Evolutionary conservation across 2,113 vertebrate species (phyloP).

Genomic region (Rhea pennata): DNA sequence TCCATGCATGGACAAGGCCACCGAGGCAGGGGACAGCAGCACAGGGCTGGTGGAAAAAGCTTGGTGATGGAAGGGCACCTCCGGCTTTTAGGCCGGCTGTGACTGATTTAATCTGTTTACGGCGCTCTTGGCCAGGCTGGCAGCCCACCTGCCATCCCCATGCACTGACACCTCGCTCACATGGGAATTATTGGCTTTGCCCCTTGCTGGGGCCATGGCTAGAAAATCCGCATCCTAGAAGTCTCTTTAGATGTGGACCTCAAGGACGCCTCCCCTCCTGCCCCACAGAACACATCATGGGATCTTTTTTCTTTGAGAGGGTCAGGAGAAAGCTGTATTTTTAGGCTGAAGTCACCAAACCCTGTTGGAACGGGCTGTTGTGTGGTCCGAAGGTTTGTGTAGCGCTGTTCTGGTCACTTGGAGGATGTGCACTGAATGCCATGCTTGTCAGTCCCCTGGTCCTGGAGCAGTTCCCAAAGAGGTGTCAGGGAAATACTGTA

Average conservation of each 20-base stretch:
- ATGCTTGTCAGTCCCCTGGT: fast-evolving
- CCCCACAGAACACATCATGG: neutral
- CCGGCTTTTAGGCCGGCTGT: neutral
- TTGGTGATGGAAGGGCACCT: too few species aligned
- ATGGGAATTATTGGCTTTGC: neutral
- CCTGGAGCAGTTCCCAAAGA: neutral
- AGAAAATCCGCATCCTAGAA: neutral
- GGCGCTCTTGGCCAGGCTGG: neutral
- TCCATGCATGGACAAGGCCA: too few species aligned
- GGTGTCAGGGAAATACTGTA: neutral
- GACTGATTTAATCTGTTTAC: too few species aligned
- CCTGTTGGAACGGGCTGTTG: neutral
- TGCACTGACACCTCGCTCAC: neutral
- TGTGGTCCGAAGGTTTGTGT: neutral
- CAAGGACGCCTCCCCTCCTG: neutral
- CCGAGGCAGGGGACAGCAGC: too few species aligned
- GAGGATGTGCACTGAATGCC: fast-evolving
- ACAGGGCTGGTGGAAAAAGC: too few species aligned
- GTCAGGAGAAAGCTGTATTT: neutral
- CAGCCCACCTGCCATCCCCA: neutral
- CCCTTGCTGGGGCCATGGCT: neutral
- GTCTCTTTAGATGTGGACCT: too few species aligned
- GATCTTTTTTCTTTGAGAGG: neutral
- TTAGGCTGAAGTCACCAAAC: neutral
- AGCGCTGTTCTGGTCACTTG: neutral